Evolutionary conservation across 2,797 vertebrate species (phyloP), one percentile per base, ranked within the genome.

Genomic region (Micropoecilia bifurca): DNA sequence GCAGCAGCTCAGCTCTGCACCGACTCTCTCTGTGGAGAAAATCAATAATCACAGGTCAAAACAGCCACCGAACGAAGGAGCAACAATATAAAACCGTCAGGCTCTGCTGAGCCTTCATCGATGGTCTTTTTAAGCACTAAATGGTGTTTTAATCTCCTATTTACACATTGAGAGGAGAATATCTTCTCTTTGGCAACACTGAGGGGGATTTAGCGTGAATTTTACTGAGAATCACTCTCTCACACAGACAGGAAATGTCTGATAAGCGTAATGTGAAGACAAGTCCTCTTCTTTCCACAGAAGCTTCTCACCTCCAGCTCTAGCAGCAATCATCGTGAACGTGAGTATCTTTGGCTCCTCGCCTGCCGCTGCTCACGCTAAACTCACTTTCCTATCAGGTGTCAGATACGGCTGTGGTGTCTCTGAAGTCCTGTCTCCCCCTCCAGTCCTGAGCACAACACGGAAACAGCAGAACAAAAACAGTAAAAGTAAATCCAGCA

Each of bases 301-400:
- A 78, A 79, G 81, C 77, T 81, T 90, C 81, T 86, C 87, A 80
- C 89, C 91, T 92, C 88, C 90, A 84, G 79, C 92, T 80, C 89
- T 87, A 81, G 76, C 73, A 66, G 84, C 72, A 80, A 71, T 91
- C 91, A 76, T 87, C 81, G 16, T 20, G 41, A 88, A 79, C 75
- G 76, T 77, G 82, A 88, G 91, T 89, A 87, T 89, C 87, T 87
- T 69, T 94, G 94, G 92, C 91, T 88, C 81, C 39, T 0, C 39
- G 91, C 91, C 92, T 75, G 85, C 76, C 25, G 74, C 85, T 85
- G 85, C 88, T 82, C 85, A 16, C 74, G 85, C 84, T 20, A 8
- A 63, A 76, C 83, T 88, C 78, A 0, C 85, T 86, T 86, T 82
- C 88, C 94, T 94, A 94, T 95, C 94, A 93, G 92, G 94, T 95